Conservation (phyloP, 1,140 invertebrate genomes). For the Neodiprion fabricii region DNA sequence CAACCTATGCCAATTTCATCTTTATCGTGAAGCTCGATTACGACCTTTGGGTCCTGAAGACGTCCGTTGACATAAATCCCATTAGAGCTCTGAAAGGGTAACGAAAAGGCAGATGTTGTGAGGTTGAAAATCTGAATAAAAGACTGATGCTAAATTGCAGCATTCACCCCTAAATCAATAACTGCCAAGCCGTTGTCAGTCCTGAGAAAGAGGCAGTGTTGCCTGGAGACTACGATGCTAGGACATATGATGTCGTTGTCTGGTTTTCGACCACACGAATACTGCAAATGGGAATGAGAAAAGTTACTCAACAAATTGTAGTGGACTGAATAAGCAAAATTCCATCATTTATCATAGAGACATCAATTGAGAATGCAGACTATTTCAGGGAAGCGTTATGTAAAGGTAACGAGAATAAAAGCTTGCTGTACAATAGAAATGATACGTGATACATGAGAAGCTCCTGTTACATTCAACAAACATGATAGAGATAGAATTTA, state of each 20-base stretch:
- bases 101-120: neutral
- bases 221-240: conserved; percentile 38
- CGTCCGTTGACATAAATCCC: conserved; percentile 39
- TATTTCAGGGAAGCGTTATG: neutral
- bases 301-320: neutral
- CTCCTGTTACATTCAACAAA: too few relatives aligned
- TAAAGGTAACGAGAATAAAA: neutral
- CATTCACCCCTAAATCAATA: conserved; percentile 38
- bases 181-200: conserved; percentile 27
- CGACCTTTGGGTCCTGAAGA: conserved; percentile 7
- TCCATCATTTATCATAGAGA: neutral
- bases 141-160: neutral
- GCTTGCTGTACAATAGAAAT: neutral
- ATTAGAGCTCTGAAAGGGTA: conserved; percentile 40
- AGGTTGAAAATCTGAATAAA: neutral
- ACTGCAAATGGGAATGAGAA: conserved; percentile 33
- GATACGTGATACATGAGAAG: neutral
- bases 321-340: neutral
- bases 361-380: neutral
- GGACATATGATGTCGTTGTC: conserved; percentile 37
- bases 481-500: too few relatives aligned
- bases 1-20: conserved; percentile 44
- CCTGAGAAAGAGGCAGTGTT: conserved; percentile 40
- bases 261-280: conserved; percentile 40
- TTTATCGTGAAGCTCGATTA: conserved; percentile 25